These are phyloP conservation scores for Stegophylla sp. DNA, from an alignment of 2,888 invertebrate species.

Conservation along the genomic window DNA sequence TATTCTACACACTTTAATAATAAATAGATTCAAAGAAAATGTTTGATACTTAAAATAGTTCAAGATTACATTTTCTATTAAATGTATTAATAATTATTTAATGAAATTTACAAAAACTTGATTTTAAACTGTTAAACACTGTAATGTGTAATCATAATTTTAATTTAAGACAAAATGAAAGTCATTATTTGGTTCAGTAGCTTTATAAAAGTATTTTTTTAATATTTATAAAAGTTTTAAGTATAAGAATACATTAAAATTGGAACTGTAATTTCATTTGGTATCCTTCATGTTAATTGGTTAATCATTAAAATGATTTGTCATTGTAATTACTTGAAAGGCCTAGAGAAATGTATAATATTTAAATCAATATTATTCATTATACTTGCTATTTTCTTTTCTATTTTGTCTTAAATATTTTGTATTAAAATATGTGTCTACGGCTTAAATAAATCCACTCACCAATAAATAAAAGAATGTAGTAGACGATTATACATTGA, in stretches of 20 bases:
- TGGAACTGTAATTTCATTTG: not conserved
- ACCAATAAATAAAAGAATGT: constrained; percentile 34
- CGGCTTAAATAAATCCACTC: constrained; percentile 32
- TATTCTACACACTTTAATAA: not conserved
- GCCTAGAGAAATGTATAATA: too few relatives aligned
- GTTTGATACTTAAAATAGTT: too few relatives aligned
- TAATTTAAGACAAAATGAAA: constrained; percentile 11
- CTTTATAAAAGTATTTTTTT: too few relatives aligned
- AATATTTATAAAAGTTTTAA: not conserved
- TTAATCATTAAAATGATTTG: too few relatives aligned
- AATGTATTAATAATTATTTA: too few relatives aligned
- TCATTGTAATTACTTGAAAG: too few relatives aligned
- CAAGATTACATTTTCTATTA: too few relatives aligned
- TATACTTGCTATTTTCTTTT: not conserved
- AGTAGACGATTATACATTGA: constrained; percentile 20
- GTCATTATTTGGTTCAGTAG: not conserved
- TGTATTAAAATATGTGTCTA: not conserved
- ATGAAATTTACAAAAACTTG: too few relatives aligned
- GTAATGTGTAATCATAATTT: not conserved
- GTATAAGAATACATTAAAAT: too few relatives aligned
- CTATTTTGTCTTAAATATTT: constrained; percentile 16
- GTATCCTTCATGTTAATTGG: too few relatives aligned
- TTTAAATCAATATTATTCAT: too few relatives aligned
- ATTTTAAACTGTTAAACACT: not conserved
- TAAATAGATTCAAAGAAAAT: too few relatives aligned